A percentile compares a stretch with the other conserved stretches of the same genome.
Conservation (phyloP, 2,113 vertebrate species). For the Odocoileus hemionus region DNA sequence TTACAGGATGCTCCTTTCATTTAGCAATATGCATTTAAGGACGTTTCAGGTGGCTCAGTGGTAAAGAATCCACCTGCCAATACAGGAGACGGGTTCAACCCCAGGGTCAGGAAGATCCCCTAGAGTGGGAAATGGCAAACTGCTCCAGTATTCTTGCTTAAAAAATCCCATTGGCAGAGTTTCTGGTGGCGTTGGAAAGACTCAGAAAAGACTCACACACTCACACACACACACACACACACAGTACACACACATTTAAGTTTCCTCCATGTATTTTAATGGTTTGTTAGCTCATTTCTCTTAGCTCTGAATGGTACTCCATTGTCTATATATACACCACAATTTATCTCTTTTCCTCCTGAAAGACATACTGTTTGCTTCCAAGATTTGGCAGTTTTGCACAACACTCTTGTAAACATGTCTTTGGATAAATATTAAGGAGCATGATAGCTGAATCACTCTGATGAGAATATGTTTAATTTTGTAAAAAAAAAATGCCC, state of each 20-base stretch:
- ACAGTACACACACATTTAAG: not conserved
- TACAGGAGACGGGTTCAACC: accelerated
- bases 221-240: not conserved
- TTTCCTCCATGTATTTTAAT: not conserved
- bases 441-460: not conserved
- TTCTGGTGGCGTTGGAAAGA: not conserved
- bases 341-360: not conserved
- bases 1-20: not conserved
- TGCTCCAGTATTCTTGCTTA: not conserved
- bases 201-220: not conserved
- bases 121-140: not conserved
- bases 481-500: not conserved
- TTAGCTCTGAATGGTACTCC: not conserved
- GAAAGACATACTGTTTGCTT: not conserved
- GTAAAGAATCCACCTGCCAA: not conserved
- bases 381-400: not conserved
- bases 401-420: not conserved
- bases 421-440: not conserved
- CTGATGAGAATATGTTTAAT: not conserved
- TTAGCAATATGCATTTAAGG: not conserved
- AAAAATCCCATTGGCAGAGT: not conserved
- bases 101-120: accelerated
- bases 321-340: not conserved
- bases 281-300: not conserved
- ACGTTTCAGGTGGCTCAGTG: accelerated